Base-by-base conservation (phyloP, 92 coral and sea anemone genomes). In the Galaxea fascicularis region DNA sequence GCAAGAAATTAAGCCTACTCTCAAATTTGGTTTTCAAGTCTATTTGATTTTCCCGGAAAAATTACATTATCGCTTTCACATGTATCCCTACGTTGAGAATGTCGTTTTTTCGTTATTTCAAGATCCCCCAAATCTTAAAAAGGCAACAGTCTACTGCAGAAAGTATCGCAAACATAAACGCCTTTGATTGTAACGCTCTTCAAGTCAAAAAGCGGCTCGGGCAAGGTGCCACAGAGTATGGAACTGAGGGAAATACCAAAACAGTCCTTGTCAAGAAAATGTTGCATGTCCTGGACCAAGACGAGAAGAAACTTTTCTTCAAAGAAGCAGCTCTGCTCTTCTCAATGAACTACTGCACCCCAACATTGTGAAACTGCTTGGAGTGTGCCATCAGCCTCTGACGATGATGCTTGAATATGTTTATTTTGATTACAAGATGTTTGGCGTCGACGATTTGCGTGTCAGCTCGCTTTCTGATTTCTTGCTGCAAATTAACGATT, bases 391-490 rank as follows among this genome's bases (percentile, higher is more conserved):
- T 39, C 66, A 70, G 71, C 73, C 89, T 13, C 65, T 54, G 11
- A 74, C 89, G 10, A 4, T 86, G 9, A 86, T 77, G 89, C 72
- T 85, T 27, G 79, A 78, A 22, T 85, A 77, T 35, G 76, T 85
- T n/a, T 85, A 78, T 28, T 85, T 85, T 77, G 62, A 27, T 39
- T 85, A 74, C 28, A 74, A 74, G 53, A 82, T 25, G 51, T 79
- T 79, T 68, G 77, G 85, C 41, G 52, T 17, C 60, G 85, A 80
- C 45, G 71, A 65, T 21, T 60, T 68, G 46, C 85, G 68, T 68
- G 77, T 69, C 14, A 54, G 74, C 45, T 52, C 77, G 71, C 85
- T 80, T 41, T 49, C 77, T 12, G 85, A 80, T 66, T 80, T 80
- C 74, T 77, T 82, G 66, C 65, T 82, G 53, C 78, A 82, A 27